Conservation (phyloP, 2,113 vertebrate species). For the Calypte anna region DNA sequence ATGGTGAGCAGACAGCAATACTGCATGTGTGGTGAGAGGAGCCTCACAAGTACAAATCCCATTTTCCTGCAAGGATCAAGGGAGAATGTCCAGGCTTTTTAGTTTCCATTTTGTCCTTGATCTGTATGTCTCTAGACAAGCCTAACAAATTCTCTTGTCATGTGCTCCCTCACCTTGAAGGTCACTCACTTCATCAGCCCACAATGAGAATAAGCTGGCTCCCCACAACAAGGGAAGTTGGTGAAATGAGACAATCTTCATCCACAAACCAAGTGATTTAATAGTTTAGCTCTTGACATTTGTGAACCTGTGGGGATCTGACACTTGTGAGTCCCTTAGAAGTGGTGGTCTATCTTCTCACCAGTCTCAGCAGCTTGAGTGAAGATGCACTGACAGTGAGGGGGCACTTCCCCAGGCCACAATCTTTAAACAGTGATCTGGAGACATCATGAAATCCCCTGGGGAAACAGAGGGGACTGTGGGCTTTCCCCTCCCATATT, state of each 20-base stretch:
- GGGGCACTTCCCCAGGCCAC: not conserved
- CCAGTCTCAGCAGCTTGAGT: not conserved
- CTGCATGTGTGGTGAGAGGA: accelerated
- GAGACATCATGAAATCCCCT: not conserved
- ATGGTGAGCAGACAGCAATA: not conserved
- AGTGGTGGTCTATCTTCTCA: not conserved
- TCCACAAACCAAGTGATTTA: not conserved
- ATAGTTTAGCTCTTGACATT: not conserved
- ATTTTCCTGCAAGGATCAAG: not conserved
- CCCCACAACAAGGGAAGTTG: not conserved
- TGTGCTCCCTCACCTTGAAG: not conserved
- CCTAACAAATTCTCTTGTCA: not conserved
- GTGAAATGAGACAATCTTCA: not conserved
- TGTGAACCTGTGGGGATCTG: not conserved
- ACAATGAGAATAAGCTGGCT: not conserved
- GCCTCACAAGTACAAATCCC: not conserved
- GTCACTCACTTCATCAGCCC: not conserved
- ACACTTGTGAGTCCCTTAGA: not conserved
- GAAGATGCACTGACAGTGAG: not conserved
- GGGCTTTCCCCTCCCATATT: not conserved
- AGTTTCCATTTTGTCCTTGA: not conserved
- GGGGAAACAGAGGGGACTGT: not conserved
- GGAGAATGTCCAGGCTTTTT: not conserved
- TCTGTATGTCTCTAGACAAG: not conserved
- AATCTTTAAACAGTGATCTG: not conserved